phyloP scores from a whole-genome alignment of 2,113 vertebrate genomes.

The Copsychus sechellarum region DNA sequence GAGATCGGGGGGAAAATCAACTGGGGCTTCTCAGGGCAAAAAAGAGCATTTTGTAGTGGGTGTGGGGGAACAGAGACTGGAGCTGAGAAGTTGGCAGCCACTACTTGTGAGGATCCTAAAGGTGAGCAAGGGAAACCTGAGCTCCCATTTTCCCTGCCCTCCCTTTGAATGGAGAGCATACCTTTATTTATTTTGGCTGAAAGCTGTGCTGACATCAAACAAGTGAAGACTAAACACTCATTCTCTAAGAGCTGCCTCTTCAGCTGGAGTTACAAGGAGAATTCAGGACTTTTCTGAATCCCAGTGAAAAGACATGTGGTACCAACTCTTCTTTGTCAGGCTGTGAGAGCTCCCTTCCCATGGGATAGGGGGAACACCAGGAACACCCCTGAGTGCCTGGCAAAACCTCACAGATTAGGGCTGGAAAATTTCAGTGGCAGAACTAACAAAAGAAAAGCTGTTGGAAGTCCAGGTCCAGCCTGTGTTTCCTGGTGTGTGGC shows the following conservation, averaged over 20 bases:
- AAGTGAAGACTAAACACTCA: background rate
- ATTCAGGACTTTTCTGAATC: background rate
- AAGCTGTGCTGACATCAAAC: conserved; percentile 2
- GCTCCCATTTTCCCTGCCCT: background rate
- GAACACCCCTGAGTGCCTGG: background rate
- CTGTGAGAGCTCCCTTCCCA: background rate
- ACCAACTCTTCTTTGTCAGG: background rate
- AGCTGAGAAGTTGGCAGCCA: background rate
- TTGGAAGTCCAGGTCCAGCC: background rate
- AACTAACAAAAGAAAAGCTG: background rate
- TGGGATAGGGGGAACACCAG: background rate
- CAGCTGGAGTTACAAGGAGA: background rate
- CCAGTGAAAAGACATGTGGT: fast-evolving
- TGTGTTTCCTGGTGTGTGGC: background rate
- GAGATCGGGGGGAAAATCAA: background rate
- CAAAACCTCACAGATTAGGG: background rate
- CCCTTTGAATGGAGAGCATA: background rate
- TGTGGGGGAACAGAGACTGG: background rate
- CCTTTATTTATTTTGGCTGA: background rate
- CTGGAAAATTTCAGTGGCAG: background rate
- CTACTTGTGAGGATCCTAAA: background rate
- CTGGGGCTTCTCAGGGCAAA: background rate
- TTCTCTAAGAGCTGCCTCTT: background rate
- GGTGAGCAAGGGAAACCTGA: background rate
- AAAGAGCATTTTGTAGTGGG: background rate